Evolutionary conservation across 2,888 invertebrate genomes (phyloP).

Genomic region (Ophion slaviceki): DNA sequence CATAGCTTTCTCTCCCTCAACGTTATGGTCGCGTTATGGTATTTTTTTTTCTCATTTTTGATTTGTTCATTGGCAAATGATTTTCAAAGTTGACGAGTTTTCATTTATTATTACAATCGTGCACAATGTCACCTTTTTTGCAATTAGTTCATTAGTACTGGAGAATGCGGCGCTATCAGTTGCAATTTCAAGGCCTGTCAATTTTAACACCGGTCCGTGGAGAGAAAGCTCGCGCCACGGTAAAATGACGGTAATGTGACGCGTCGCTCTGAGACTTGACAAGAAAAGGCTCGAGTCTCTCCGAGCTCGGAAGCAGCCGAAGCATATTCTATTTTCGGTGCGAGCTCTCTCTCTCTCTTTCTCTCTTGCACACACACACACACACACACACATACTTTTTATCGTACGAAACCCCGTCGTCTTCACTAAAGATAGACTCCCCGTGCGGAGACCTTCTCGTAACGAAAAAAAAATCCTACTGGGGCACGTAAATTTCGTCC

Average conservation of each 20-base stretch:
- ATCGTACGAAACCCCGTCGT: conserved; percentile 51
- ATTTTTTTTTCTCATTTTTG: neutral
- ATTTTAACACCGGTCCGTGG: neutral
- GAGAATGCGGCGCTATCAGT: neutral
- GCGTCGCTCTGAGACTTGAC: conserved; percentile 7
- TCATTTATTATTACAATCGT: neutral
- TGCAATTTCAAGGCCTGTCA: neutral
- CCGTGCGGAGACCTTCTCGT: conserved; percentile 2
- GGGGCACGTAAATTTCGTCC: conserved; percentile 49
- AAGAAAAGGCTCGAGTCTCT: conserved; percentile 30
- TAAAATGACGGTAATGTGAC: conserved; percentile 21
- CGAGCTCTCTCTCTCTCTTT: conserved; percentile 72
- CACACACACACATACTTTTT: conserved; percentile 22
- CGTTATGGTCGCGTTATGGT: no score
- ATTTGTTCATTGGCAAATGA: neutral
- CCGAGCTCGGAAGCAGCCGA: conserved; percentile 69
- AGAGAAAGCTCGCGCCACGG: neutral
- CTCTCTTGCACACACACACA: neutral
- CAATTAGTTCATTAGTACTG: neutral
- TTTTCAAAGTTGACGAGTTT: neutral
- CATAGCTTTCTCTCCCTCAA: no score
- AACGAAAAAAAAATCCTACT: conserved; percentile 53
- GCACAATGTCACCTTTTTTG: no score
- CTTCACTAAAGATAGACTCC: conserved; percentile 76
- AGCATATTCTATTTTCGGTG: conserved; percentile 81